A percentile compares a stretch with the other conserved stretches of the same genome.
These are phyloP conservation scores for Cyclura pinguis DNA, from an alignment of 2,797 vertebrate genomes.

Conservation along the genomic window DNA sequence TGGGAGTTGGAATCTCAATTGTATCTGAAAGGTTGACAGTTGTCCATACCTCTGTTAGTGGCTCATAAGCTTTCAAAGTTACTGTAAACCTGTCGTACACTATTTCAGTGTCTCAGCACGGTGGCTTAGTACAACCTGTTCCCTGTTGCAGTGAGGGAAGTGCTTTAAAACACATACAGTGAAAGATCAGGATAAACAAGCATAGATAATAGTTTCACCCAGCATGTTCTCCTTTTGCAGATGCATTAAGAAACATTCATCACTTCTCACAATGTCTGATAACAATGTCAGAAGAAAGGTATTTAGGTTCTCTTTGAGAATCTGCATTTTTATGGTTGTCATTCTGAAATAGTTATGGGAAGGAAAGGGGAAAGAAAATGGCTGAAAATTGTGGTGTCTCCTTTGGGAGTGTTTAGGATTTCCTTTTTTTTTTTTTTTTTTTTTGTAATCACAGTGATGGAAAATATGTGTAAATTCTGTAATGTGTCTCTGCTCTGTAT, in stretches of 20 bases:
- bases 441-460: conserved; percentile 45
- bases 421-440: neutral
- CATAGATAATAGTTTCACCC: neutral
- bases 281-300: conserved; percentile 22
- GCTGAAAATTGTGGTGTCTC: conserved; percentile 43
- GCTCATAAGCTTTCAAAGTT: neutral
- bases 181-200: neutral
- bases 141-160: neutral
- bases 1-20: neutral
- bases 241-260: neutral
- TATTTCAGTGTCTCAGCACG: neutral
- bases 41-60: neutral
- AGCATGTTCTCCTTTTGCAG: neutral
- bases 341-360: conserved; percentile 21
- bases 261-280: conserved; percentile 22
- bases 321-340: conserved; percentile 31
- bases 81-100: neutral
- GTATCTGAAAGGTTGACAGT: neutral
- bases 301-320: conserved; percentile 45
- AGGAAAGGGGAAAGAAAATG: conserved; percentile 42
- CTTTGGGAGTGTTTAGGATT: conserved; percentile 48
- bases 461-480: conserved; percentile 61
- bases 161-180: neutral
- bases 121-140: neutral
- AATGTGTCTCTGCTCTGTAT: conserved; percentile 35